Evolutionary conservation across 2,797 vertebrate species (phyloP), one percentile per base, ranked within the genome.

Genomic region (Pipistrellus nathusii): DNA sequence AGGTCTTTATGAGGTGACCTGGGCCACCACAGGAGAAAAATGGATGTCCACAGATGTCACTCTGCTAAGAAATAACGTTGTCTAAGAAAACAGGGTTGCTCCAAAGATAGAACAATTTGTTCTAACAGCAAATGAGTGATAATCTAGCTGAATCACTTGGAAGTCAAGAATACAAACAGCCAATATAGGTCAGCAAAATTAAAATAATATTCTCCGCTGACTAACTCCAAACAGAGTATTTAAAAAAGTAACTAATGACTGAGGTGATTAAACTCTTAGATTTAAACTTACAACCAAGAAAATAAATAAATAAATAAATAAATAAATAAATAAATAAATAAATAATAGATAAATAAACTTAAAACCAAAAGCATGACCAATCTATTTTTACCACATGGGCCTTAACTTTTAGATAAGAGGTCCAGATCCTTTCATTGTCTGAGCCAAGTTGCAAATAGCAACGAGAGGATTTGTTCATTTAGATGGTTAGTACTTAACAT

Each of bases 21-120:
- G 57, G 5, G 11, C 27, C 38, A 55, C 20, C 41, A 32, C 8
- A 72, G 35, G 30, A 85, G 27, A 77, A 91, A 81, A 94, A 20
- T 32, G 35, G 53, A 23, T 38, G 48, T 55, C 81, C 80, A 73
- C 5, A 91, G 14, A 27, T 44, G 92, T 41, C 41, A 59, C 15
- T 83, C 64, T 91, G 48, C 73, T 90, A 83, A 80, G 53, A 89
- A 71, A 81, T 59, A 88, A 81, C 13, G 81, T 85, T 2, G 27
- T 73, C 88, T 92, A 77, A 86, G 69, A 53, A 92, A 88, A 94
- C 0, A 81, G 23, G 23, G 44, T 46, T 46, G 41, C 35, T 86
- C 32, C 73, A 95, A 89, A 95, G 30, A 90, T 0, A 93, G 82
- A 93, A 94, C 77, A 85, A 91, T 82, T n/a, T 91, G 87, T 94